A percentile compares a stretch with the other conserved stretches of the same genome.
These are phyloP conservation scores for Philaethria dido DNA, from an alignment of 2,888 invertebrate genomes.

Conservation along the genomic window DNA sequence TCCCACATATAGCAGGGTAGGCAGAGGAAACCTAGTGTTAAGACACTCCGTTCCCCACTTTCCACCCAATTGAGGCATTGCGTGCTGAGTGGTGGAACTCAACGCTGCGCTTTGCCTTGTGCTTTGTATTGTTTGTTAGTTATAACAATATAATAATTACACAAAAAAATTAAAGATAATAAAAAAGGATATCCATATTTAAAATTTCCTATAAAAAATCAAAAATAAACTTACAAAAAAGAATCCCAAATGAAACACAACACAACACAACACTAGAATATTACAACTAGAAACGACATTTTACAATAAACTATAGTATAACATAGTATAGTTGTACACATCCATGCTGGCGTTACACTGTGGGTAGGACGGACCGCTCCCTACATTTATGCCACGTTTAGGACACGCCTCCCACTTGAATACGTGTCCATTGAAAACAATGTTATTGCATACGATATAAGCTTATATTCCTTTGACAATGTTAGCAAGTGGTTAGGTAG, in stretches of 20 bases:
- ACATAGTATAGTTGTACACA: conserved; percentile 22
- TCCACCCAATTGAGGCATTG: too few relatives aligned
- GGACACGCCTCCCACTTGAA: conserved; percentile 59
- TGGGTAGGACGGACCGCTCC: conserved; percentile 36
- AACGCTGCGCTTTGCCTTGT: too few relatives aligned
- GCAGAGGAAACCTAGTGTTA: too few relatives aligned
- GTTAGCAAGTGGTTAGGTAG: neutral
- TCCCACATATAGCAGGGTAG: too few relatives aligned
- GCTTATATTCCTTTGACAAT: neutral
- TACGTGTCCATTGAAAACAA: conserved; percentile 13
- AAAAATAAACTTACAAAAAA: neutral
- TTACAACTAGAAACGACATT: conserved; percentile 5
- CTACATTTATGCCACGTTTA: conserved; percentile 42
- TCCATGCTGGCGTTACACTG: conserved; percentile 37
- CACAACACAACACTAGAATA: conserved; percentile 12
- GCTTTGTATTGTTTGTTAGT: too few relatives aligned
- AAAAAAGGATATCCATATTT: too few relatives aligned
- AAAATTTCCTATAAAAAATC: neutral
- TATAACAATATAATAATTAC: too few relatives aligned
- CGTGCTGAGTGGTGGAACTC: too few relatives aligned
- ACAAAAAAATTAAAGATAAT: too few relatives aligned
- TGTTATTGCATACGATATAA: neutral
- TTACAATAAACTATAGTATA: neutral
- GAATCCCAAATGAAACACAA: conserved; percentile 5
- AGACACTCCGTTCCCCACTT: too few relatives aligned